Conservation (phyloP, 1,140 invertebrate genomes). For the Olivierus martensii region DNA sequence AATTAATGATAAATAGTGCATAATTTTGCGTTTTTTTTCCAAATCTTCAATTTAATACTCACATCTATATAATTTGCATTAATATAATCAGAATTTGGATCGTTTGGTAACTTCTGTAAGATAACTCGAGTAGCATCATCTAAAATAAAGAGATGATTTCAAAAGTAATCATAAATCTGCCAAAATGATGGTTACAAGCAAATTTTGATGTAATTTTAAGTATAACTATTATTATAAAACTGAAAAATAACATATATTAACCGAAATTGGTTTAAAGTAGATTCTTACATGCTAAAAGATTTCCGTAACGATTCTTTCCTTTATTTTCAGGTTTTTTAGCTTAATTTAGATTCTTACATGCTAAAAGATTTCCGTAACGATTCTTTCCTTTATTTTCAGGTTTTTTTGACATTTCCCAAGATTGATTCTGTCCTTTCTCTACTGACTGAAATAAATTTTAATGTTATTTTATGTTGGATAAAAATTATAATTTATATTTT, state of each 20-base stretch:
- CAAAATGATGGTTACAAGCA: too few species aligned
- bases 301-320: not conserved
- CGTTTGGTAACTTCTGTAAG: slow-evolving; percentile 15
- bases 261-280: not conserved
- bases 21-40: not conserved
- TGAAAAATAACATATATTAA: too few species aligned
- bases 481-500: too few species aligned
- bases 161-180: not conserved
- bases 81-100: slow-evolving; percentile 34
- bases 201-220: too few species aligned
- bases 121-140: slow-evolving; percentile 34
- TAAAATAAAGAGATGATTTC: not conserved
- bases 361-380: slow-evolving; percentile 62
- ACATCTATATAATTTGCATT: slow-evolving; percentile 41
- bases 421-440: too few species aligned
- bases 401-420: slow-evolving; percentile 27
- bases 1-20: too few species aligned
- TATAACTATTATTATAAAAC: too few species aligned
- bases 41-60: too few species aligned
- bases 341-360: too few species aligned
- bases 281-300: not conserved
- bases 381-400: slow-evolving; percentile 56
- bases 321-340: too few species aligned
- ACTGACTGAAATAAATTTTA: too few species aligned
- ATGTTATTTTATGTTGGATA: too few species aligned